These are phyloP conservation scores for Leptothorax acervorum DNA, from an alignment of 2,888 invertebrate species.

Conservation along the genomic window DNA sequence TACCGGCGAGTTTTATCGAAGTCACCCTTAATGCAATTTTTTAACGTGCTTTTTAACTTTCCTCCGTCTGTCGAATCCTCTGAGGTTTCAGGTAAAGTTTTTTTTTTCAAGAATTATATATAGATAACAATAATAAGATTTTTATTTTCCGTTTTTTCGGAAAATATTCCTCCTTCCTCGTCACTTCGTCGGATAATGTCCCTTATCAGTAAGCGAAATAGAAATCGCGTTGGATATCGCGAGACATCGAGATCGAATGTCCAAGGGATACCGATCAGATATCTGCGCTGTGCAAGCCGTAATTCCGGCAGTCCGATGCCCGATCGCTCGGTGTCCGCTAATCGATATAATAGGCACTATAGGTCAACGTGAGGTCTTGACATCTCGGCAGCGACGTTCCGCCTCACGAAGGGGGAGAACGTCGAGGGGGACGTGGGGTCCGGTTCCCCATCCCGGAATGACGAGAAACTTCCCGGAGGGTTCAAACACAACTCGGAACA, in stretches of 20 bases:
- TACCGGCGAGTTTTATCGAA: too few species aligned
- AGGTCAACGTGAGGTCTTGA: slow-evolving; percentile 74
- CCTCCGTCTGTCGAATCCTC: not conserved
- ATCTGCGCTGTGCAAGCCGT: not conserved
- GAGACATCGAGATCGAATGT: not conserved
- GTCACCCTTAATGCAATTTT: not conserved
- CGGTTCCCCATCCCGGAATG: not conserved
- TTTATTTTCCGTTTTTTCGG: not conserved
- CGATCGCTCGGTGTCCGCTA: slow-evolving; percentile 66
- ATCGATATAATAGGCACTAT: slow-evolving; percentile 74
- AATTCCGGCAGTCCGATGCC: slow-evolving; percentile 38
- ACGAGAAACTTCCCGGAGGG: not conserved
- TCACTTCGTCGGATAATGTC: not conserved
- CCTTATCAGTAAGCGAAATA: not conserved
- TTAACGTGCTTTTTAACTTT: not conserved
- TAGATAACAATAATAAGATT: not conserved
- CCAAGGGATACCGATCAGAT: slow-evolving; percentile 1
- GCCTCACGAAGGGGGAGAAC: slow-evolving; percentile 43
- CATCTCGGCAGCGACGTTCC: slow-evolving; percentile 63
- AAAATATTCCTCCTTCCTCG: not conserved
- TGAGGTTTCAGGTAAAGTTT: not conserved
- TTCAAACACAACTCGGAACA: not conserved
- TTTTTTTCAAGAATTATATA: not conserved
- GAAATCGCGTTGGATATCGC: not conserved
- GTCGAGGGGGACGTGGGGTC: not conserved